A percentile compares a stretch with the other conserved stretches of the same genome.
Conservation (phyloP, 2,888 invertebrate species). For the Chrysomela aeneicollis region DNA sequence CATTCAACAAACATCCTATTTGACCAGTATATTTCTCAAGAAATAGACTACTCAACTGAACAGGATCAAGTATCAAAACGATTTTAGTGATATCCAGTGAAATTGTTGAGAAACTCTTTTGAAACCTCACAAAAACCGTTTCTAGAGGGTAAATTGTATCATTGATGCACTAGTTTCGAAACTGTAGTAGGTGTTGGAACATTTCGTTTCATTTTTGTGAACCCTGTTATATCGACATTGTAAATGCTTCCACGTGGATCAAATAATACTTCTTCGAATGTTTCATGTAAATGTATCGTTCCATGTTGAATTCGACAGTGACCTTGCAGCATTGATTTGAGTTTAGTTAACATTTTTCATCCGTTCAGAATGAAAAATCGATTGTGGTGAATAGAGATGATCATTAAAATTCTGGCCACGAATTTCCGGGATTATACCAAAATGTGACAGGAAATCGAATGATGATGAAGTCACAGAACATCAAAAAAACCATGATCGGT, state of each 20-base stretch:
- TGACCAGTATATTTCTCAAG: too few species aligned
- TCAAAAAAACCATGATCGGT: not conserved
- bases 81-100: too few species aligned
- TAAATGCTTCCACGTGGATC: not conserved
- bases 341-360: not conserved
- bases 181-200: too few species aligned
- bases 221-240: too few species aligned
- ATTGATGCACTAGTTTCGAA: too few species aligned
- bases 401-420: not conserved
- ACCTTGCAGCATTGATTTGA: not conserved
- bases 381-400: not conserved
- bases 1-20: too few species aligned
- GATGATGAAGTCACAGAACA: not conserved
- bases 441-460: not conserved
- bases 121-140: too few species aligned
- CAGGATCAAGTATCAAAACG: too few species aligned
- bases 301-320: not conserved
- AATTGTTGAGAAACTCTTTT: too few species aligned
- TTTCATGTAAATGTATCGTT: not conserved
- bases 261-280: not conserved
- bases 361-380: not conserved
- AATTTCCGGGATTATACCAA: not conserved
- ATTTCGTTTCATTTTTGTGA: too few species aligned
- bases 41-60: too few species aligned
- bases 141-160: too few species aligned